Conservation (phyloP, 2,113 vertebrate species). For the Leptocoma aspasia region DNA sequence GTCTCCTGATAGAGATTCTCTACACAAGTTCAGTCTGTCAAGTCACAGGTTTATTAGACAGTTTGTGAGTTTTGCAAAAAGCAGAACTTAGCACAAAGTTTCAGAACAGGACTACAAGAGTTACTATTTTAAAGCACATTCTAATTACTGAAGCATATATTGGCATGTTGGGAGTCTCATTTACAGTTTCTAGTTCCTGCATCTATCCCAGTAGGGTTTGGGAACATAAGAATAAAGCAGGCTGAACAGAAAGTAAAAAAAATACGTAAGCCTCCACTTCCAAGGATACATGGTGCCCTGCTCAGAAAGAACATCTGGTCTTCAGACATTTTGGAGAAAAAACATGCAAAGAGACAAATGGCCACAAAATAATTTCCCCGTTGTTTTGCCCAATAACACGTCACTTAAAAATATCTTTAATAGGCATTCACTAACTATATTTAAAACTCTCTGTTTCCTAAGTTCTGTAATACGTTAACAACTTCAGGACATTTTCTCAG, state of each 20-base stretch:
- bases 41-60: neutral
- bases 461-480: neutral
- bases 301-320: neutral
- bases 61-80: neutral
- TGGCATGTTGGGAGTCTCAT: neutral
- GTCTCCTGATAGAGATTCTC: neutral
- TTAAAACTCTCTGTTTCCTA: neutral
- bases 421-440: neutral
- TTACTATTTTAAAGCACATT: neutral
- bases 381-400: neutral
- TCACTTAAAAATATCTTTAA: neutral
- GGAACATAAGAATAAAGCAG: neutral
- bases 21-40: neutral
- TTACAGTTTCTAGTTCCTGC: neutral
- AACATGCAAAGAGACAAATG: neutral
- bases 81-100: neutral
- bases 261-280: neutral
- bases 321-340: neutral
- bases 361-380: neutral
- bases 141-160: neutral
- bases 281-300: neutral
- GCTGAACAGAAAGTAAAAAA: neutral
- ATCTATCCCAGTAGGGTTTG: neutral
- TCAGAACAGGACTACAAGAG: neutral
- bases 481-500: neutral